Conservation (phyloP, 2,888 invertebrate species). For the Antitype chi region DNA sequence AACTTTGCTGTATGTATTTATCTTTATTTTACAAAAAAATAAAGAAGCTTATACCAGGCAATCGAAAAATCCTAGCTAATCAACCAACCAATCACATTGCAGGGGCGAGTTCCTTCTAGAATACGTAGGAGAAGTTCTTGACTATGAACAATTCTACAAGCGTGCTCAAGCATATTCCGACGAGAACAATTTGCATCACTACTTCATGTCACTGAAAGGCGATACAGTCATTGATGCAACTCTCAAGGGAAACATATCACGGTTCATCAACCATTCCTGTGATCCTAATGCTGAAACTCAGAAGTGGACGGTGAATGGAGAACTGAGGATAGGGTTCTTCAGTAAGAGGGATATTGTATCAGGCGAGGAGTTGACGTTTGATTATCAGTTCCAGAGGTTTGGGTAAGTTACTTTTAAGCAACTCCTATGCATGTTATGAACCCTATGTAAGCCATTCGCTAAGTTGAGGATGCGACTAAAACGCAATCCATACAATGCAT, state of each 20-base stretch:
- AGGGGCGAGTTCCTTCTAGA: slow-evolving; percentile 99
- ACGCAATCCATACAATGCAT: neutral
- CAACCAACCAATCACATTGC: slow-evolving; percentile 67
- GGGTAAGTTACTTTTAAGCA: slow-evolving; percentile 91
- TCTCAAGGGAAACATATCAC: slow-evolving; percentile 97
- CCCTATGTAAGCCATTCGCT: too few relatives aligned
- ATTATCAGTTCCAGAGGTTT: slow-evolving; percentile 99
- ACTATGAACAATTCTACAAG: slow-evolving; percentile 96
- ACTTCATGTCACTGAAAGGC: slow-evolving; percentile 98
- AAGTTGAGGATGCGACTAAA: neutral
- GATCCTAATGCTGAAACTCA: slow-evolving; percentile 99
- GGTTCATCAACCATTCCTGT: slow-evolving; percentile 99
- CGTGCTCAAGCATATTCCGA: slow-evolving; percentile 97
- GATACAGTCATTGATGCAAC: slow-evolving; percentile 98
- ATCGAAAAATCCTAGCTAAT: slow-evolving; percentile 3
- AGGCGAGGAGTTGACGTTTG: slow-evolving; percentile 99
- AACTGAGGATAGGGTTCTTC: slow-evolving; percentile 99
- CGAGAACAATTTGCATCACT: slow-evolving; percentile 97
- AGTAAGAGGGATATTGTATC: slow-evolving; percentile 95
- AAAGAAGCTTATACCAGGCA: neutral
- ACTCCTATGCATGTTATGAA: slow-evolving; percentile 3
- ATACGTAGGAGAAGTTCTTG: slow-evolving; percentile 99
- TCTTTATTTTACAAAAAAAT: neutral
- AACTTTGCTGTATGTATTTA: neutral
- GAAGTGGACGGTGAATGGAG: slow-evolving; percentile 98